phyloP scores from a whole-genome alignment of 2,113 vertebrate genomes.

The Cavia porcellus region DNA sequence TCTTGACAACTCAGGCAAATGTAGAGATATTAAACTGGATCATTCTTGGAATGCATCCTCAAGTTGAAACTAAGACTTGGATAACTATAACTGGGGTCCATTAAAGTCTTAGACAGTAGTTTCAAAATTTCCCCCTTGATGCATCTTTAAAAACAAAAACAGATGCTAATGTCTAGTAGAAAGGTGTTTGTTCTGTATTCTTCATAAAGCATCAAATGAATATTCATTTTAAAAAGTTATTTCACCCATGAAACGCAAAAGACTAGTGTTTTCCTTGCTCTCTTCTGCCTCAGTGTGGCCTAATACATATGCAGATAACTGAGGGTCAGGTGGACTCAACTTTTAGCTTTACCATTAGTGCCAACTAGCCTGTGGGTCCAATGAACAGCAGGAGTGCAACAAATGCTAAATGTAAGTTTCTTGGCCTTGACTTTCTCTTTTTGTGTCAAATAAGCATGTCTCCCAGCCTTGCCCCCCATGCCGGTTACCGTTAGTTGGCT shows the following conservation, averaged over 20 bases:
- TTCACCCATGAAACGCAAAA: constrained; percentile 31
- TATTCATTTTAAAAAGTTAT: not conserved
- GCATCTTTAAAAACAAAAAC: not conserved
- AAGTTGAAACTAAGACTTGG: not conserved
- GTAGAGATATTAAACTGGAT: not conserved
- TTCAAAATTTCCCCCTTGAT: constrained; percentile 11
- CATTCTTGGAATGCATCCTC: not conserved
- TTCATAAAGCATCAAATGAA: constrained; percentile 32
- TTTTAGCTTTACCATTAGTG: not conserved
- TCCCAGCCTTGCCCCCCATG: not conserved
- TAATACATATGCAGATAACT: not conserved
- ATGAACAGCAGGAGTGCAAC: not conserved
- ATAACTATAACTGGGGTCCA: not conserved
- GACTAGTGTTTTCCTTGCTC: not conserved
- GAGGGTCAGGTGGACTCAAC: not conserved
- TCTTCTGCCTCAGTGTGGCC: not conserved
- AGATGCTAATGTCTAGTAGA: constrained; percentile 1
- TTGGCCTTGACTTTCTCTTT: not conserved
- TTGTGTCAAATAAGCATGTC: not conserved
- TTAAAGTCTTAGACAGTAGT: not conserved
- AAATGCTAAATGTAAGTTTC: constrained; percentile 8
- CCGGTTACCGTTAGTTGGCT: not conserved
- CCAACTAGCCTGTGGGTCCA: not conserved
- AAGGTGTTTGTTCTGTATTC: constrained; percentile 9
- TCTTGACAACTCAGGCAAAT: constrained; percentile 3